Evolutionary conservation across 2,888 invertebrate species (phyloP), one percentile per base, ranked within the genome.

Genomic region (Thereva nobilitata): DNA sequence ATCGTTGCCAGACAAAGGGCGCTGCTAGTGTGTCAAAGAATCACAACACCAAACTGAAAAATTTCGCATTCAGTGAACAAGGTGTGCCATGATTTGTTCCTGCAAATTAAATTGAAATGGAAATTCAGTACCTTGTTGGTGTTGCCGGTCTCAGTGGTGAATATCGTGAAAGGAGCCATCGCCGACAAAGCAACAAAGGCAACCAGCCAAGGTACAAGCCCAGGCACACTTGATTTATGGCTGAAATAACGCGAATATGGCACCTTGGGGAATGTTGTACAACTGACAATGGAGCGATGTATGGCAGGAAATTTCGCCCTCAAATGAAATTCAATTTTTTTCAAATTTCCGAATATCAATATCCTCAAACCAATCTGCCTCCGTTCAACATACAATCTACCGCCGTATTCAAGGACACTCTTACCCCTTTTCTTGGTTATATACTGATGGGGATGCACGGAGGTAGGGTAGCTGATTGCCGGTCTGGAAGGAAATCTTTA

Each of bases 221-320:
- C 61, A 40, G 23, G 23, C 55, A n/a, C 34, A 45, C 52, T 68
- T 68, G 68, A 65, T 68, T 68, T 68, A 68, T 68, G 54, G 52
- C 65, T 65, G 61, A 65, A 65, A 68, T 68, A 68, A 68, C 61
- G 57, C 57, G 68, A 68, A 65, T 68, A 68, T 68, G 65, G 64
- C 68, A 68, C 68, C 68, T 65, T 55, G 41, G 68, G 68, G 68
- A 68, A 68, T 68, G 54, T 67, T 41, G 52, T 49, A 40, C 47
- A 55, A 52, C 54, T 52, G 54, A 53, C 53, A 61, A 61, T 54
- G 47, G 67, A 61, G 47, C 53, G 63, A 63, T 57, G 63, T 47
- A 67, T 50, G 52, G 61, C 40, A 61, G 63, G 53, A 54, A 49
- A 61, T 63, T 61, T 61, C 35, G 23, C 54, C 49, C 50, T 12